A percentile compares a stretch with the other conserved stretches of the same genome.
phyloP scores from a whole-genome alignment of 2,888 invertebrate genomes.

The Ischnus inquisitorius region DNA sequence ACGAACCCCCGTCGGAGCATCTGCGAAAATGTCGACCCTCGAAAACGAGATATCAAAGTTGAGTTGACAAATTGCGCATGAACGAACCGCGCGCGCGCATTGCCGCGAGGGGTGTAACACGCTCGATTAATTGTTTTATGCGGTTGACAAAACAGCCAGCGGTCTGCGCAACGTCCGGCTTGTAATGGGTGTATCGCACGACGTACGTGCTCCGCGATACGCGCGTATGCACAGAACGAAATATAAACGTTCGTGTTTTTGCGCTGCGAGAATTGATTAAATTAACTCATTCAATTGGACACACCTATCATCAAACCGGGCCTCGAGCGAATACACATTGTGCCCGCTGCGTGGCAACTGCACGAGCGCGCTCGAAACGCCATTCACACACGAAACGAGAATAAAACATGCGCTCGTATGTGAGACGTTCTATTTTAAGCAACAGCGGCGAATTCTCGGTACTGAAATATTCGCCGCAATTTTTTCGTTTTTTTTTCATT shows the following conservation, averaged over 20 bases:
- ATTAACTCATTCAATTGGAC: slow-evolving; percentile 80
- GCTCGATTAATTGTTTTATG: slow-evolving; percentile 47
- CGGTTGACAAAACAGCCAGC: slow-evolving; percentile 42
- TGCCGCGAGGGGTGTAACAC: background rate
- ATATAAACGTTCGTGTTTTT: slow-evolving; percentile 18
- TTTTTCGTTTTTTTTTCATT: too few species aligned
- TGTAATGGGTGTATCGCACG: background rate
- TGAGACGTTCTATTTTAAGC: background rate
- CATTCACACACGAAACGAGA: background rate
- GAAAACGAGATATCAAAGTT: slow-evolving; percentile 17
- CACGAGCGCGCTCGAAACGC: background rate
- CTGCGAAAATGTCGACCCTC: slow-evolving; percentile 9
- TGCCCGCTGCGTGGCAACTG: background rate
- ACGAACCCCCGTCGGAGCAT: background rate
- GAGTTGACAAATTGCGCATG: slow-evolving; percentile 18
- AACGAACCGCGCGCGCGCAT: background rate
- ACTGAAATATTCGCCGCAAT: too few species aligned
- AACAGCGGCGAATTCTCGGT: background rate
- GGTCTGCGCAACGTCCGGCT: slow-evolving; percentile 43
- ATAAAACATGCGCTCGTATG: background rate
- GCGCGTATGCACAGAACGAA: background rate
- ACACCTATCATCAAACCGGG: slow-evolving; percentile 54
- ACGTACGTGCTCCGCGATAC: background rate
- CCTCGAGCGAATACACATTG: slow-evolving; percentile 26
- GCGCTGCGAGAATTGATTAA: slow-evolving; percentile 75